Percentiles rank a stretch among this genome's conserved stretches.
Evolutionary conservation across 2,797 vertebrate genomes (phyloP).

Genomic region (Sylvilagus floridanus): DNA sequence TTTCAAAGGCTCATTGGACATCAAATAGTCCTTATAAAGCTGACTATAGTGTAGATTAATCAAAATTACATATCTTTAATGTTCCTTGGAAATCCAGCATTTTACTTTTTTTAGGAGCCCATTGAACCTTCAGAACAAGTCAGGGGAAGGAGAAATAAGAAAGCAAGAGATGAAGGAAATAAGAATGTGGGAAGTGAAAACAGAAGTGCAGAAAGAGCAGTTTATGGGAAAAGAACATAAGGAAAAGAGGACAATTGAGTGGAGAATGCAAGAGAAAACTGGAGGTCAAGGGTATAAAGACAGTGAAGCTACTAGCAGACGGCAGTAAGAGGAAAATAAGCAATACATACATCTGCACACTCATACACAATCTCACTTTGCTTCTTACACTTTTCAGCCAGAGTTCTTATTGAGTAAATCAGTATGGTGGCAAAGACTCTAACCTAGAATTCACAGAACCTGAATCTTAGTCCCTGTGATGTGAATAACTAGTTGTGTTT

Average conservation of each 20-base stretch:
- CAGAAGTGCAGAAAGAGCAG: rapidly evolving
- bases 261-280: neutral
- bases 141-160: slow-evolving; percentile 27
- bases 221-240: neutral
- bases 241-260: neutral
- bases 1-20: slow-evolving; percentile 78
- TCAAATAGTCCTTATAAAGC: slow-evolving; percentile 73
- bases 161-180: neutral
- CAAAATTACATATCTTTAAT: slow-evolving; percentile 78
- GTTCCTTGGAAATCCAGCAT: slow-evolving; percentile 65
- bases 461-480: neutral
- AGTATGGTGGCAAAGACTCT: neutral
- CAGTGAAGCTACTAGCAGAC: too few species aligned
- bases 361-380: neutral
- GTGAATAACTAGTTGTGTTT: neutral
- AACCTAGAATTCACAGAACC: neutral
- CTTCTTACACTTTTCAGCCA: neutral
- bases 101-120: slow-evolving; percentile 31
- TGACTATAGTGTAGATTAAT: slow-evolving; percentile 72
- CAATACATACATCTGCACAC: neutral
- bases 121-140: slow-evolving; percentile 14
- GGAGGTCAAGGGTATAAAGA: neutral
- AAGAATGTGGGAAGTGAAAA: neutral
- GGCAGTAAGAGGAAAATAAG: neutral
- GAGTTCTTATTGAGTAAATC: neutral